These are phyloP conservation scores for Oreohelix idahoensis DNA, from an alignment of 1,140 invertebrate species.

Conservation along the genomic window DNA sequence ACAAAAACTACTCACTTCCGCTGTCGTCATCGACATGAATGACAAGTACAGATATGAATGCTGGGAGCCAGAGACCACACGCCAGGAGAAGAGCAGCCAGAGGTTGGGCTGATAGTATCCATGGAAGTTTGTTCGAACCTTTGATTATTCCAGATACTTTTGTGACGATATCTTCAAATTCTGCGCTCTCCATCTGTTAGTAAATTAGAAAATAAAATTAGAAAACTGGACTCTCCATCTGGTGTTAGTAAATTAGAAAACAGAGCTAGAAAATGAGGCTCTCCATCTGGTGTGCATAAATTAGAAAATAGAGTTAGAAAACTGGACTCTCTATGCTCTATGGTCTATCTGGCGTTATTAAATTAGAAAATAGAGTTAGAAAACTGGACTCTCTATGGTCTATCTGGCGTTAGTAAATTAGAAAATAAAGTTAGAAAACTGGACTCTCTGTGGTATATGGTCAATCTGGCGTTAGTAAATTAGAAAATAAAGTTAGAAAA, in stretches of 20 bases:
- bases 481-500: not conserved
- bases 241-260: too few relatives aligned
- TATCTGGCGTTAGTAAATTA: too few relatives aligned
- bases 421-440: not conserved
- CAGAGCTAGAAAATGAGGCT: too few relatives aligned
- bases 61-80: slow-evolving; percentile 35
- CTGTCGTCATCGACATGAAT: slow-evolving; percentile 44
- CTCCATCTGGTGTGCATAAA: too few relatives aligned
- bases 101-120: slow-evolving; percentile 44
- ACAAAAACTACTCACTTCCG: slow-evolving; percentile 36
- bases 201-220: not conserved
- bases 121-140: slow-evolving; percentile 42
- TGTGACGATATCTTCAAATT: slow-evolving; percentile 41
- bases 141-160: slow-evolving; percentile 43
- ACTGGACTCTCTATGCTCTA: too few relatives aligned
- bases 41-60: slow-evolving; percentile 42
- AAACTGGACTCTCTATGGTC: too few relatives aligned
- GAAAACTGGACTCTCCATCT: too few relatives aligned
- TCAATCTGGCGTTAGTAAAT: too few relatives aligned
- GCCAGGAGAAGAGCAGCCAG: slow-evolving; percentile 33
- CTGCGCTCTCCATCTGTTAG: slow-evolving; percentile 43
- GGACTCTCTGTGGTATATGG: too few relatives aligned
- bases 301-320: too few relatives aligned
- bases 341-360: too few relatives aligned
- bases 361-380: not conserved